These are phyloP conservation scores for Menura novaehollandiae DNA, from an alignment of 2,113 vertebrate species.

Conservation along the genomic window DNA sequence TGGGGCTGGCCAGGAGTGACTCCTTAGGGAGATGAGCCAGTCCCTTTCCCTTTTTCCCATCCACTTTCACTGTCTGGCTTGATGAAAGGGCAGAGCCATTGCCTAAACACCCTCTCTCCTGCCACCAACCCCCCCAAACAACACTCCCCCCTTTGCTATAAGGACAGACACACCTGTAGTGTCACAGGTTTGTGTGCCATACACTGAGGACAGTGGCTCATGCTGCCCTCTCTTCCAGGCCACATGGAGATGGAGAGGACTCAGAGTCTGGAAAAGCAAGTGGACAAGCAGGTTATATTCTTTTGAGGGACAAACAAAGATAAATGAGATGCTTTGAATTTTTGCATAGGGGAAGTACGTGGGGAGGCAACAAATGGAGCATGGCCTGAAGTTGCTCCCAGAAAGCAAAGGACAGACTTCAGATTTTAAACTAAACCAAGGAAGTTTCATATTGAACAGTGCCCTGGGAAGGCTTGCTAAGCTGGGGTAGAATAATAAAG, in stretches of 20 bases:
- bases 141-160: neutral
- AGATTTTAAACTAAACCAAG: neutral
- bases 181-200: neutral
- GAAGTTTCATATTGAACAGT: neutral
- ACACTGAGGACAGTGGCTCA: accelerated
- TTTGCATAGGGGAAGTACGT: neutral
- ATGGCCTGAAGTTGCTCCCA: neutral
- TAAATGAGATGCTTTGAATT: constrained; percentile 15
- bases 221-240: neutral
- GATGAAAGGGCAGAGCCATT: neutral
- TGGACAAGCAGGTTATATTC: neutral
- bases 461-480: neutral
- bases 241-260: neutral
- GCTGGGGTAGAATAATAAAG: neutral
- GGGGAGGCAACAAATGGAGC: neutral
- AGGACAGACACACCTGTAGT: neutral
- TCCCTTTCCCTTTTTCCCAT: neutral
- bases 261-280: neutral
- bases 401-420: neutral
- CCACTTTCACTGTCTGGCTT: neutral
- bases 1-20: neutral
- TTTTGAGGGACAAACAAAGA: neutral
- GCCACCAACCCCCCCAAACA: neutral
- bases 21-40: neutral
- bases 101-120: neutral